These are phyloP conservation scores for Onychomys arenicola DNA, from an alignment of 2,797 vertebrate species.

Conservation along the genomic window DNA sequence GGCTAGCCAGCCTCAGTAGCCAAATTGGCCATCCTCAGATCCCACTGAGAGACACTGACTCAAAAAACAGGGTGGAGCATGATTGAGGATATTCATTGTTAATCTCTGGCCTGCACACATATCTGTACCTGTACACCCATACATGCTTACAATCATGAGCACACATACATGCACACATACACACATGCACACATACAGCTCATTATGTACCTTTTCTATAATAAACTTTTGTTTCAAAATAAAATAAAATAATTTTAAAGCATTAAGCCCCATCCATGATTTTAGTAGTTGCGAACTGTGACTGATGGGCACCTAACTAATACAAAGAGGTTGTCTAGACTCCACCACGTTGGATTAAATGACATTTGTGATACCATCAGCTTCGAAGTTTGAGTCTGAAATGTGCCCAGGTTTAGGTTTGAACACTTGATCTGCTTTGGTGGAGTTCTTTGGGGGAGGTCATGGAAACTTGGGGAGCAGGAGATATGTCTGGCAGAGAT, in stretches of 20 bases:
- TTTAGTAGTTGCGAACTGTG: neutral
- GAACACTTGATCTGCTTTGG: neutral
- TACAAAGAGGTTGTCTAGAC: neutral
- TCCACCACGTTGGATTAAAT: too few species aligned
- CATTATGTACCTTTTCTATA: neutral
- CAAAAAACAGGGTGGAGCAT: neutral
- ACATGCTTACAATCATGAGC: neutral
- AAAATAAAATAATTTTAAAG: neutral
- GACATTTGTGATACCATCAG: neutral
- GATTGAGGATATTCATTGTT: neutral
- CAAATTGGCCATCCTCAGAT: neutral
- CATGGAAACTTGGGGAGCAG: neutral
- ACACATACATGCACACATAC: neutral
- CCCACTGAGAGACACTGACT: neutral
- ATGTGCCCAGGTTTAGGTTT: neutral
- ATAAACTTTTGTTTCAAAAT: neutral
- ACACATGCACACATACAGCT: neutral
- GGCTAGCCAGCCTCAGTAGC: neutral
- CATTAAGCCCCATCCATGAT: too few species aligned
- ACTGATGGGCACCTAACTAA: neutral
- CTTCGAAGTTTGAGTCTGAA: neutral
- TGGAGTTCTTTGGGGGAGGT: neutral
- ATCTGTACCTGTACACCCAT: neutral
- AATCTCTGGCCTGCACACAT: neutral
- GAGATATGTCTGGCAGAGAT: neutral